Percentiles rank a stretch among this genome's conserved stretches.
Conservation (phyloP, 2,888 invertebrate genomes). For the Smittia aterrima region DNA sequence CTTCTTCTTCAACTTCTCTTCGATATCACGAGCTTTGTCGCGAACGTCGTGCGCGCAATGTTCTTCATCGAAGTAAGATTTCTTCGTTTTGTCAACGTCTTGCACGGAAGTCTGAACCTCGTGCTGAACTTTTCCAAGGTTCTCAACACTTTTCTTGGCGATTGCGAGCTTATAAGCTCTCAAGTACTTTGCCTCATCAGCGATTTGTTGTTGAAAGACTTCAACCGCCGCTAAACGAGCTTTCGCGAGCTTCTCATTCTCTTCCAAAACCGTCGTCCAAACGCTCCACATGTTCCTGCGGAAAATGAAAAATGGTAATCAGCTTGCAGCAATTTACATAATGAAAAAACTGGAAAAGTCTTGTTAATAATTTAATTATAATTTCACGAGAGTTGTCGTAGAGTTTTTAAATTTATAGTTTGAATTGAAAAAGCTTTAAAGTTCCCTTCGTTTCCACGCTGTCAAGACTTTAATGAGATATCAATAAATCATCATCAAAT, state of each 20-base stretch:
- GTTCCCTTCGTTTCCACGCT: too few species aligned
- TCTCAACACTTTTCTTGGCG: conserved; percentile 79
- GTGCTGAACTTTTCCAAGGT: conserved; percentile 81
- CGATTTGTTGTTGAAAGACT: conserved; percentile 91
- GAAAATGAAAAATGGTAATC: conserved; percentile 8
- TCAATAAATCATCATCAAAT: conserved; percentile 31
- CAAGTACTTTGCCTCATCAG: conserved; percentile 86
- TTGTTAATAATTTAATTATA: too few species aligned
- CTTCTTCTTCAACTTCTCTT: conserved; percentile 95
- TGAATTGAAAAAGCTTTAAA: too few species aligned
- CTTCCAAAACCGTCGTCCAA: conserved; percentile 94
- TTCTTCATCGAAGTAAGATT: conserved; percentile 93
- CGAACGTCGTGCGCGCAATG: conserved; percentile 93
- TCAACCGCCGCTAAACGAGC: conserved; percentile 90
- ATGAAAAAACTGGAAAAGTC: conserved; percentile 17
- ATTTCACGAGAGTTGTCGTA: too few species aligned
- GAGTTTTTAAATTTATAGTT: too few species aligned
- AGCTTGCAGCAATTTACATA: conserved; percentile 10
- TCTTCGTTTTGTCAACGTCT: conserved; percentile 92
- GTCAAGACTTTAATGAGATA: conserved; percentile 10
- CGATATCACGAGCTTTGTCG: conserved; percentile 91
- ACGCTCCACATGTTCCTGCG: conserved; percentile 94
- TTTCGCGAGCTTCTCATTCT: conserved; percentile 89
- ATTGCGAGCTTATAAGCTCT: conserved; percentile 79
- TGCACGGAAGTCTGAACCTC: conserved; percentile 81